Conservation (phyloP, 2,113 vertebrate species). For the Tragelaphus buxtoni region DNA sequence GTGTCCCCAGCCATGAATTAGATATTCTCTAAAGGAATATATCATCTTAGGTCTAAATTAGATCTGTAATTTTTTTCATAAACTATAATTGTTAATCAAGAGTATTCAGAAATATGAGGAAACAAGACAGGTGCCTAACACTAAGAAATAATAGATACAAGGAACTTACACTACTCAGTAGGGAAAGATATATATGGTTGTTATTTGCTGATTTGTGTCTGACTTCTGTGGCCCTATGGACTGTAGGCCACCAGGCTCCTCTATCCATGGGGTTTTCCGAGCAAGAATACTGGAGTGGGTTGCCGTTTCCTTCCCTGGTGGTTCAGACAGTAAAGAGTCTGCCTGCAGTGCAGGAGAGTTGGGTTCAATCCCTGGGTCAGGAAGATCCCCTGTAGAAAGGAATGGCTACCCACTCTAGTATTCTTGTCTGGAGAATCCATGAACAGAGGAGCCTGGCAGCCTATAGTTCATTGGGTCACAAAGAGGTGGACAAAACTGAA, state of each 20-base stretch:
- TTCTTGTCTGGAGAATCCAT: not conserved
- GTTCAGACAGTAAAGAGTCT: not conserved
- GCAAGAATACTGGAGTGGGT: not conserved
- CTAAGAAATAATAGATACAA: not conserved
- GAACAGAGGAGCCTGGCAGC: not conserved
- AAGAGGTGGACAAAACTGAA: not conserved
- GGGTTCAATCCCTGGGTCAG: not conserved
- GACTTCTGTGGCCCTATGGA: not conserved
- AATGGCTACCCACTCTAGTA: not conserved
- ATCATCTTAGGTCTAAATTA: no score
- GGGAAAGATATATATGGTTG: not conserved
- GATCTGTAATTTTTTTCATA: no score
- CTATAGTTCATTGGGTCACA: not conserved
- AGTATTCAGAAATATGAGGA: no score
- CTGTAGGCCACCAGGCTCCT: not conserved
- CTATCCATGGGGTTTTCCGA: accelerated
- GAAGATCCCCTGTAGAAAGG: not conserved
- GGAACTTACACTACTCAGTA: not conserved
- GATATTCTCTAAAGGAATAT: no score
- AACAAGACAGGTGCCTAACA: not conserved
- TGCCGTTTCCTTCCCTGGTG: not conserved
- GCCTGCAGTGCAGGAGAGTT: not conserved
- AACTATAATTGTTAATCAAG: no score
- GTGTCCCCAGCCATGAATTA: no score
- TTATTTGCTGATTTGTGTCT: not conserved